Evolutionary conservation across 2,797 vertebrate species (phyloP), one percentile per base, ranked within the genome.

Genomic region (Protonibea diacanthus): DNA sequence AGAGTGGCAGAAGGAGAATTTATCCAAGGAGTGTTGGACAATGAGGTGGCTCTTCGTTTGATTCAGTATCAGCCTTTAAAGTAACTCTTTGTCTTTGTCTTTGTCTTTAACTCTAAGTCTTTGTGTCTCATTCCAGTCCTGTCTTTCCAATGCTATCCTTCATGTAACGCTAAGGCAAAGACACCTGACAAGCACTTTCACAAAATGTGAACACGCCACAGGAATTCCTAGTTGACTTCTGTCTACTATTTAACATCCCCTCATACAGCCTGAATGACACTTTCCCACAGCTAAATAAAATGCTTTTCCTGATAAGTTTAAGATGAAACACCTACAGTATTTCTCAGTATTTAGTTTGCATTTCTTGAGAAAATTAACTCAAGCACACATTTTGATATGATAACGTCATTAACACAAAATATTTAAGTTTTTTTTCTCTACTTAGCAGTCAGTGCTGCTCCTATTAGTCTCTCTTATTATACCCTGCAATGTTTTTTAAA

Each of bases 1-100:
- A 90, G 92, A 69, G 84, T 96, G 47, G 90, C 93, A 2, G 95
- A 96, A 48, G 94, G 91, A 17, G 94, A 96, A 82, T 96, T 96
- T 71, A 87, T 96, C 77, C 73, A 93, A 38, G 90, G 91, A 11
- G 84, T 96, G 55, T 42, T 94, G 86, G 89, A 93, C 0, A 95
- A 94, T 5, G 94, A 94, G 0, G 71, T 62, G 0, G 95, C 95
- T 0, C 90, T 96, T 8, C 92, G 89, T 61, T 80, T 96, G 76
- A 96, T 96, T 80, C 94, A 95, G 85, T 95, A 95, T 20, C 42
- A 92, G 7, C 93, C 93, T 52, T 0, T 0, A 6, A 92, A 95
- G 63, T 94, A 90, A 76, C 33, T 40, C 21, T 12, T 57, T n/a
- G n/a, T n/a, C n/a, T n/a, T n/a, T n/a, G n/a, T n/a, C n/a, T n/a